Evolutionary conservation across 2,888 invertebrate species (phyloP).

Genomic region (Meiosimyza platycephala): DNA sequence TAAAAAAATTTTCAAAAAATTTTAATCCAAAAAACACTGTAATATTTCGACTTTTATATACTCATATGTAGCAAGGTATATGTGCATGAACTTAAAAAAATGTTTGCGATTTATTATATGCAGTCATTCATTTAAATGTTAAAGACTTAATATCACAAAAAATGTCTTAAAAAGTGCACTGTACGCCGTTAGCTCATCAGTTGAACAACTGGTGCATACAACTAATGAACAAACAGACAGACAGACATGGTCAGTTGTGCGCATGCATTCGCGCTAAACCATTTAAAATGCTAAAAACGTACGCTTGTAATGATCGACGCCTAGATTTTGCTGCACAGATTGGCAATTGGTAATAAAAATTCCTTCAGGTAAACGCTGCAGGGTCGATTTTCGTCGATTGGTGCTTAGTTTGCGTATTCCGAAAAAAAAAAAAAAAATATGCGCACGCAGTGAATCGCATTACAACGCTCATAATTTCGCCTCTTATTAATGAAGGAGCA

Average conservation of each 20-base stretch:
- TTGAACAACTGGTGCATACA: background rate
- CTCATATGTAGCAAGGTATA: too few species aligned
- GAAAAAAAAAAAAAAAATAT: constrained; percentile 17
- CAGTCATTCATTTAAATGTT: too few species aligned
- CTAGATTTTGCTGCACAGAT: constrained; percentile 30
- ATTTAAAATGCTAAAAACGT: constrained; percentile 37
- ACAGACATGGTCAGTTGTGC: background rate
- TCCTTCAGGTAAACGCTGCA: constrained; percentile 13
- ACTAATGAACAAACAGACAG: background rate
- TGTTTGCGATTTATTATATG: too few species aligned
- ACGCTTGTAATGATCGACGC: constrained; percentile 38
- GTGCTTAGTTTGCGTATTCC: background rate
- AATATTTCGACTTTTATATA: too few species aligned
- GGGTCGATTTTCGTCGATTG: constrained; percentile 6
- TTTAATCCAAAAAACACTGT: too few species aligned
- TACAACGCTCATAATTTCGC: constrained; percentile 28
- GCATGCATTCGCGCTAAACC: background rate
- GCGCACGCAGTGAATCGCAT: constrained; percentile 13
- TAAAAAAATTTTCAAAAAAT: too few species aligned
- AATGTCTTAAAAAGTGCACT: too few species aligned
- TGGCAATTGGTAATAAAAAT: constrained; percentile 5
- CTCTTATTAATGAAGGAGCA: constrained; percentile 29
- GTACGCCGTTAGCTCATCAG: too few species aligned
- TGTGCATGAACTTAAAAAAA: too few species aligned
- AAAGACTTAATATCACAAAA: too few species aligned